Percentiles rank a stretch among this genome's conserved stretches.
Evolutionary conservation across 92 coral and sea anemone species (phyloP).

Genomic region (Epizoanthus ramosus): DNA sequence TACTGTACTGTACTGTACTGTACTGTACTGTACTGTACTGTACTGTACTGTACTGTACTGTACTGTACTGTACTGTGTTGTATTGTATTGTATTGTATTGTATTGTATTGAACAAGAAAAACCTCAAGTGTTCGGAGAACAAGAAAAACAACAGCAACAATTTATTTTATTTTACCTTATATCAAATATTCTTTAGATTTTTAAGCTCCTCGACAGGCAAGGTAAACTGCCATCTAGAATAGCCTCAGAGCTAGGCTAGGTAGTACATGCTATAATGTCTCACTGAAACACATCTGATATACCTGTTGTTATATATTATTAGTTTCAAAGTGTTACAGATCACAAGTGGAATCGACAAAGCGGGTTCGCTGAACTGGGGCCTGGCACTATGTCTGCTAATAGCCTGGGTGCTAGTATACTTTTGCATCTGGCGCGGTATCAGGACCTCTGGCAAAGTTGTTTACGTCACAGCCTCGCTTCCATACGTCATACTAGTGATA

Average conservation of each 20-base stretch:
- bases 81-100: no score
- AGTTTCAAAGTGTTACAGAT: slow-evolving; percentile 47
- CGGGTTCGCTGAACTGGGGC: slow-evolving; percentile 47
- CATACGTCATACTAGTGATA: slow-evolving; percentile 53
- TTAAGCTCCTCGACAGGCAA: no score
- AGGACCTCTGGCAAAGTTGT: slow-evolving; percentile 61
- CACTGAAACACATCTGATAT: not conserved
- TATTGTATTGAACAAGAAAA: no score
- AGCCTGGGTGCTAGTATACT: slow-evolving; percentile 63
- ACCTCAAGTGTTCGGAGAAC: no score
- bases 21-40: not conserved
- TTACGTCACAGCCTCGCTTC: slow-evolving; percentile 53
- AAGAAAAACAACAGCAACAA: no score
- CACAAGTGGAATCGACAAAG: slow-evolving; percentile 47
- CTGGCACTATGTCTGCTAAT: slow-evolving; percentile 47
- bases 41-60: not conserved
- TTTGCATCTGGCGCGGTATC: slow-evolving; percentile 63
- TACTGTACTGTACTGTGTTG: not conserved
- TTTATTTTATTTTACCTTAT: no score
- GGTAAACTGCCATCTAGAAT: no score
- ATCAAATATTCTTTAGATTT: no score
- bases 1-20: no score
- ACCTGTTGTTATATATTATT: not conserved
- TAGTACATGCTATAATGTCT: not conserved
- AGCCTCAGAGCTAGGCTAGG: no score